These are phyloP conservation scores for Myotis pilosus DNA, from an alignment of 2,797 vertebrate species.

Conservation along the genomic window DNA sequence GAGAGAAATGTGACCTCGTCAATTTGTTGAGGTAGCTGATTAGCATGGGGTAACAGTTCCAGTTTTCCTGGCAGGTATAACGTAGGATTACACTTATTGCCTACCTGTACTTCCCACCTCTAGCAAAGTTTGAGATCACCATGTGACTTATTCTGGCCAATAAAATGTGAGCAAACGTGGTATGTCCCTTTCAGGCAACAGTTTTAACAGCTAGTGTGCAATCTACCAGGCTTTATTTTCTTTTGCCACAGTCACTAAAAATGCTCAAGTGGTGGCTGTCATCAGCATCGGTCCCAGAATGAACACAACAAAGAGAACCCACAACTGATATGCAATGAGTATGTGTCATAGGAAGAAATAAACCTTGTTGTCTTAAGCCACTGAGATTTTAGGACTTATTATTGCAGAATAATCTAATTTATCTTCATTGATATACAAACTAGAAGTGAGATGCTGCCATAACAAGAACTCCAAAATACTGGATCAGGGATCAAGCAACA, in stretches of 20 bases:
- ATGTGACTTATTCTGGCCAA: neutral
- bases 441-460: neutral
- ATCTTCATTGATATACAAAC: neutral
- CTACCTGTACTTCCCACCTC: neutral
- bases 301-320: neutral
- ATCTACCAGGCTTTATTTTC: neutral
- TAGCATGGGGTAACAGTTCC: neutral
- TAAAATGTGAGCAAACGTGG: neutral
- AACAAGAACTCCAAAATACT: conserved; percentile 11
- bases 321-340: neutral
- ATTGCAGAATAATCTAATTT: neutral
- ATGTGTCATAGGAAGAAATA: neutral
- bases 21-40: neutral
- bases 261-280: neutral
- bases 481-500: neutral
- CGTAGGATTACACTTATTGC: neutral
- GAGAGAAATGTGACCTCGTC: neutral
- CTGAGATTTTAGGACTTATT: neutral
- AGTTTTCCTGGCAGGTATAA: neutral
- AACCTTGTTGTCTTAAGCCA: neutral
- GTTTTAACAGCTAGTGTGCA: neutral
- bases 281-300: neutral
- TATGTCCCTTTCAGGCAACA: neutral
- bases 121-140: neutral
- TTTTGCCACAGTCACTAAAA: conserved; percentile 7